Evolutionary conservation across 2,113 vertebrate genomes (phyloP), one percentile per base, ranked within the genome.

Genomic region (Pteronura brasiliensis): DNA sequence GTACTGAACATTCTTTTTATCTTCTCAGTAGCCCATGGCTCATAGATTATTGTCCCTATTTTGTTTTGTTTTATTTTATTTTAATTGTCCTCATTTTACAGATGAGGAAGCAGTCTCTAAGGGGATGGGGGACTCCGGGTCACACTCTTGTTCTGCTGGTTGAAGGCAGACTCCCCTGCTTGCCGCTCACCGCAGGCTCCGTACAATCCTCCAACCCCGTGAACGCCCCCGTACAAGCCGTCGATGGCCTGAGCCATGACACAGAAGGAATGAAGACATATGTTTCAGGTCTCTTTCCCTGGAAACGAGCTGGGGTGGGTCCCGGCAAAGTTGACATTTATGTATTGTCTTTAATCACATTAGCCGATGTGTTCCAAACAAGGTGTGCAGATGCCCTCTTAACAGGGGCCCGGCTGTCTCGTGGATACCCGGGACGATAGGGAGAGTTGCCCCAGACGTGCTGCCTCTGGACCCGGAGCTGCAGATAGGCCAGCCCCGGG

Each of bases 301-400:
- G 49, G 93, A 93, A 97, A 69, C 86, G 95, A 96, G 96, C 96
- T 93, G 95, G 82, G 95, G 82, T 4, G 4, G 17, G 92, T 91
- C 89, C 96, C 7, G 0, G 89, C 0, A 3, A 95, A 94, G 93
- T 57, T 96, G 96, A 94, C 97, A 92, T 93, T 96, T 97, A 89
- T 47, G 93, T 84, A 27, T 89, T 59, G 82, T 72, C 95, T 97
- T 97, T 93, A 88, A 96, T 97, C 97, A 96, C 81, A 84, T 93
- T 76, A 90, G 89, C 89, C 36, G 92, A 87, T 49, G 11, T 44
- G 61, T 93, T 97, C 61, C 42, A 71, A 92, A 92, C 97, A 93
- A 93, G 89, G 49, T 84, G 93, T 77, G 80, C 47, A 82, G 93
- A 94, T 15, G 47, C 39, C 47, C 92, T 88, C 90, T 83, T 96